phyloP scores from a whole-genome alignment of 2,113 vertebrate genomes.

The Neotoma lepida region DNA sequence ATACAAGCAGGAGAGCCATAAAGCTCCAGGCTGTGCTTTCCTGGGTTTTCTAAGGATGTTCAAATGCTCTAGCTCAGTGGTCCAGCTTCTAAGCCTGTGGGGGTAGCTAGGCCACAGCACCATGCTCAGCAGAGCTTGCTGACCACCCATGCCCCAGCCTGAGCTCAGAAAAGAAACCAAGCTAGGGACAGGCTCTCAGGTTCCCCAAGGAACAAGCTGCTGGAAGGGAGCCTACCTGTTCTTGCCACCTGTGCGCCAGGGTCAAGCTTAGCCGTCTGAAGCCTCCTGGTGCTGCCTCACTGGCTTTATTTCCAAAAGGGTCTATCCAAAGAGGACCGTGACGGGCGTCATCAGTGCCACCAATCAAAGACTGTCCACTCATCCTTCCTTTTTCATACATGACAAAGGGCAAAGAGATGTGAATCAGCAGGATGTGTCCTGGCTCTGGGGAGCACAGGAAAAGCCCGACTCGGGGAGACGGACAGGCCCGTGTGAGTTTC shows the following conservation, averaged over 20 bases:
- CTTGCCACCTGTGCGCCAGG: background rate
- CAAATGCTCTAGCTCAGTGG: background rate
- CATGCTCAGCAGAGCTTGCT: background rate
- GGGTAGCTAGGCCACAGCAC: background rate
- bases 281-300: background rate
- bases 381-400: conserved; percentile 60
- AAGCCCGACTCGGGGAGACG: background rate
- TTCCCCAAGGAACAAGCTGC: background rate
- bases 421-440: conserved; percentile 1
- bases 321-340: conserved; percentile 57
- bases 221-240: conserved; percentile 32
- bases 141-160: background rate
- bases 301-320: conserved; percentile 60
- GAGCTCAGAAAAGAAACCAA: background rate
- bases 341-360: conserved; percentile 31
- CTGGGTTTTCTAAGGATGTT: background rate
- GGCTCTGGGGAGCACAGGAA: background rate
- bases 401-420: conserved; percentile 71
- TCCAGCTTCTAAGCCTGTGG: background rate
- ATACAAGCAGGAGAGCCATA: background rate
- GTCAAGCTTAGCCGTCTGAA: background rate
- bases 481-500: rapidly evolving
- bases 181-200: background rate
- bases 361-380: conserved; percentile 63
- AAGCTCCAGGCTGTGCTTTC: background rate